phyloP scores from a whole-genome alignment of 2,113 vertebrate species.

The Microtus pennsylvanicus region DNA sequence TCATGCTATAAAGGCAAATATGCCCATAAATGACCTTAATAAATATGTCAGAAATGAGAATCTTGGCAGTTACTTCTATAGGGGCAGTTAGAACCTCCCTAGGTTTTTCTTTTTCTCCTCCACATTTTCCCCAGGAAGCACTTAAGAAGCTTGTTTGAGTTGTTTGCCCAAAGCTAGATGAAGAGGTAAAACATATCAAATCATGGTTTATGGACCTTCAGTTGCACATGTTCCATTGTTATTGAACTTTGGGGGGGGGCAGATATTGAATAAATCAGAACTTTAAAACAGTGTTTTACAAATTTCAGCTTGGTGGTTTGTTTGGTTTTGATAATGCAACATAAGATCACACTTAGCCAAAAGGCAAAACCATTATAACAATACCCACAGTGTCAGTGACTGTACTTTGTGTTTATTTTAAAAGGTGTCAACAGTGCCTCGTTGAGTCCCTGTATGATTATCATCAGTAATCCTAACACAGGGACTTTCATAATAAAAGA shows the following conservation, averaged over 20 bases:
- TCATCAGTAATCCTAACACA: conserved; percentile 47
- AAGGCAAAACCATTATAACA: conserved; percentile 8
- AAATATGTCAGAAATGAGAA: conserved; percentile 75
- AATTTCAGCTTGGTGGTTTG: background rate
- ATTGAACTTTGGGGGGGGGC: background rate
- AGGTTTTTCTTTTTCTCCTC: conserved; percentile 49
- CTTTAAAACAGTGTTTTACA: background rate
- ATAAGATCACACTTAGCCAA: conserved; percentile 37
- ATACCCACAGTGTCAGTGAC: conserved; percentile 35
- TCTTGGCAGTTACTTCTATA: conserved; percentile 72
- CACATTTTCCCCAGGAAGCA: conserved; percentile 41
- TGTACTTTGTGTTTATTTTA: conserved; percentile 44
- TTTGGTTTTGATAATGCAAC: conserved; percentile 28
- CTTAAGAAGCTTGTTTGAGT: conserved; percentile 68
- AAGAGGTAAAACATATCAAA: conserved; percentile 67
- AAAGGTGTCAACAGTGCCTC: conserved; percentile 64
- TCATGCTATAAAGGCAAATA: conserved; percentile 78
- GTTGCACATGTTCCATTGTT: conserved; percentile 2
- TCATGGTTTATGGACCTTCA: background rate
- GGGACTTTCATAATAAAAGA: background rate
- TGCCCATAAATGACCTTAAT: conserved; percentile 78
- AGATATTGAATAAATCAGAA: background rate
- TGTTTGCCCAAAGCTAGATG: conserved; percentile 61
- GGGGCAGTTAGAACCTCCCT: conserved; percentile 23
- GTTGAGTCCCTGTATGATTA: conserved; percentile 42